phyloP scores from a whole-genome alignment of 1,140 invertebrate genomes.

The Drosophila albomicans region DNA sequence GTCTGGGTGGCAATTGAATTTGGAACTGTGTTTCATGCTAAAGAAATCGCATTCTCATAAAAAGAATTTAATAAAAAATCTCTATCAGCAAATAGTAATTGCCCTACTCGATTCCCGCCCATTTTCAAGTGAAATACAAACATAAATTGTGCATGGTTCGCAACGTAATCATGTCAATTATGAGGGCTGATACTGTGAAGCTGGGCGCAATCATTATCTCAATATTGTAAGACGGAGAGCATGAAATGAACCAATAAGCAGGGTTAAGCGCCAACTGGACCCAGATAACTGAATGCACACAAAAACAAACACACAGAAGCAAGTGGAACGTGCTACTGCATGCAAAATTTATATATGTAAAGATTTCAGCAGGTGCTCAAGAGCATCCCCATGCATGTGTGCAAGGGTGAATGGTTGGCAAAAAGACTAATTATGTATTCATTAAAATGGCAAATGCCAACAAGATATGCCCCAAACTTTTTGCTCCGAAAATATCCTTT shows the following conservation, averaged over 20 bases:
- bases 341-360: conserved; percentile 49
- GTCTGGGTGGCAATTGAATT: conserved; percentile 5
- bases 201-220: conserved; percentile 69
- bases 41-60: conserved; percentile 61
- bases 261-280: conserved; percentile 34
- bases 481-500: conserved; percentile 20
- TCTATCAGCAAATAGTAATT: conserved; percentile 77
- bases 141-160: conserved; percentile 52
- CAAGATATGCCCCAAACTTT: conserved; percentile 26
- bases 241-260: conserved; percentile 73
- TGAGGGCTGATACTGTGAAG: conserved; percentile 29
- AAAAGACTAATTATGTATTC: conserved; percentile 83
- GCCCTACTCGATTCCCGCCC: not conserved
- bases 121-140: conserved; percentile 67
- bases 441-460: conserved; percentile 77
- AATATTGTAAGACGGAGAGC: conserved; percentile 64
- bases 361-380: conserved; percentile 50
- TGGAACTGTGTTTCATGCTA: conserved; percentile 43
- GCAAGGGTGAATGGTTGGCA: conserved; percentile 54
- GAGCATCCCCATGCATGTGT: conserved; percentile 12
- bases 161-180: conserved; percentile 75
- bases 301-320: conserved; percentile 15
- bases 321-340: conserved; percentile 44
- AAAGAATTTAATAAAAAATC: conserved; percentile 82
- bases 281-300: conserved; percentile 39